Conservation (phyloP, 2,888 invertebrate species). For the Callosobruchus maculatus region DNA sequence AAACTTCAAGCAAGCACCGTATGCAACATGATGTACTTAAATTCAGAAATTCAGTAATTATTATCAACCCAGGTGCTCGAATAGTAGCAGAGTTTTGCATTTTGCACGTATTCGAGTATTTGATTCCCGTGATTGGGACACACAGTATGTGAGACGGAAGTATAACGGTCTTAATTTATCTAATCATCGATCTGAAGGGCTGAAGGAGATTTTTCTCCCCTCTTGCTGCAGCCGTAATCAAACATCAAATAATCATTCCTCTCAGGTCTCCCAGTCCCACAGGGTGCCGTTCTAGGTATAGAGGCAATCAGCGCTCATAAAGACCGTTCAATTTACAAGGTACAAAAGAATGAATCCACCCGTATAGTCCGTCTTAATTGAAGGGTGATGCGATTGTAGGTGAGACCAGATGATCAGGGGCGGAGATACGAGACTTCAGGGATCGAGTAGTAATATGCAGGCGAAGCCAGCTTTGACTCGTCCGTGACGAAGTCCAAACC, state of each 20-base stretch:
- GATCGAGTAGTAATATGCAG: too few species aligned
- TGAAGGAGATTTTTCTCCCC: not conserved
- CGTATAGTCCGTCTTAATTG: constrained; percentile 38
- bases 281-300: not conserved
- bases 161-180: not conserved
- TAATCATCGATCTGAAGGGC: not conserved
- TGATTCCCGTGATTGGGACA: not conserved
- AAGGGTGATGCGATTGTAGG: constrained; percentile 21
- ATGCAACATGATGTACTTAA: too few species aligned
- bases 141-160: not conserved
- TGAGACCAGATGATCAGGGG: not conserved
- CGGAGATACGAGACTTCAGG: not conserved
- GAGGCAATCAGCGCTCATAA: constrained; percentile 2
- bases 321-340: constrained; percentile 10
- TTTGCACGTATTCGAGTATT: not conserved
- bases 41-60: too few species aligned
- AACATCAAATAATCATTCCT: not conserved
- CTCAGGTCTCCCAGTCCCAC: not conserved
- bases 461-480: too few species aligned
- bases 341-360: constrained; percentile 30
- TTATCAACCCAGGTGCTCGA: too few species aligned
- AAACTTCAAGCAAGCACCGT: too few species aligned
- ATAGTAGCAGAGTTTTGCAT: too few species aligned
- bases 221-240: not conserved
- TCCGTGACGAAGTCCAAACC: too few species aligned